These are phyloP conservation scores for Xanthia icteritia DNA, from an alignment of 2,888 invertebrate species.

Conservation along the genomic window DNA sequence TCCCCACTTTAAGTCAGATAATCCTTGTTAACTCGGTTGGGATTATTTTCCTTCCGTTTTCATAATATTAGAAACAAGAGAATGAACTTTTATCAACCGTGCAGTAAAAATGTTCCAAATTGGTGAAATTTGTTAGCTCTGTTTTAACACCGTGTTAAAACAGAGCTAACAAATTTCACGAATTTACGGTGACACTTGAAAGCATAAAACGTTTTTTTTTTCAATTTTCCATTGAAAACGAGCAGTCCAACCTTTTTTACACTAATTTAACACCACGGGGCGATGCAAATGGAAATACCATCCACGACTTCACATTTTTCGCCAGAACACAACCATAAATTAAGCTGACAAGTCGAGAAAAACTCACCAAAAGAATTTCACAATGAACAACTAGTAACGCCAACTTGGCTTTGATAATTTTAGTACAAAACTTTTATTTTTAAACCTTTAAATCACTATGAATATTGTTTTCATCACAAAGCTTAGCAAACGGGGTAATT, in stretches of 20 bases:
- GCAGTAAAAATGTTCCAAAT: no score
- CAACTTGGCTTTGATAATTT: neutral
- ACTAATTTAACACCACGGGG: neutral
- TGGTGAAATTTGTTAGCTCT: no score
- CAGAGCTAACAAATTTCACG: no score
- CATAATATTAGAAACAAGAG: no score
- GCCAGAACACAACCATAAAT: neutral
- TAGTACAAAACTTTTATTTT: neutral
- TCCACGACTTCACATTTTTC: neutral
- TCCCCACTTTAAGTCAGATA: no score
- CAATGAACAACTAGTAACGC: neutral
- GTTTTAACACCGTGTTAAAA: no score
- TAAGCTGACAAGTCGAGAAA: neutral
- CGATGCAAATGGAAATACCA: neutral
- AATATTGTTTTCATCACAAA: neutral
- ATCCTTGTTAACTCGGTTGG: no score
- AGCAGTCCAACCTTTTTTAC: neutral
- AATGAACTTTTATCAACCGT: no score
- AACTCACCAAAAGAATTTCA: neutral
- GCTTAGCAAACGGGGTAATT: neutral
- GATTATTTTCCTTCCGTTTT: no score
- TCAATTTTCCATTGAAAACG: neutral
- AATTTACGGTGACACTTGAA: no score
- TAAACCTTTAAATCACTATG: neutral
- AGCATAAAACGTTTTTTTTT: neutral